These are phyloP conservation scores for Salvelinus sp. DNA, from an alignment of 2,113 vertebrate species.

Conservation along the genomic window DNA sequence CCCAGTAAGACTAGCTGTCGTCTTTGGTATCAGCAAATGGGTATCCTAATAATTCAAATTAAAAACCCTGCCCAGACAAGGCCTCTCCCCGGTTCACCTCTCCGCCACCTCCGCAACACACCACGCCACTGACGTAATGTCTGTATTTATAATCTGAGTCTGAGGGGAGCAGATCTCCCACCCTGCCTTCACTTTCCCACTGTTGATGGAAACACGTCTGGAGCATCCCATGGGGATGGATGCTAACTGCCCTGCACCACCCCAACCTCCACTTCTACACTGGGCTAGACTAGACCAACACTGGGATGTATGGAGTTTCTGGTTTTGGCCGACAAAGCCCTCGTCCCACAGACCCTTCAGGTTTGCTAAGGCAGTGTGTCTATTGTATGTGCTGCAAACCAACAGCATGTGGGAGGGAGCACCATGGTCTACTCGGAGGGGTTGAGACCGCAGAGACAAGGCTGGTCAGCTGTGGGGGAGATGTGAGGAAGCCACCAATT, in stretches of 20 bases:
- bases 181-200: conserved; percentile 12
- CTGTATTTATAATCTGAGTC: conserved; percentile 44
- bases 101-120: background rate
- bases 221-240: no score
- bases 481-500: conserved; percentile 57
- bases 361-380: background rate
- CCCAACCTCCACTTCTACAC: no score
- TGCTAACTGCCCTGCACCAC: no score
- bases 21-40: no score
- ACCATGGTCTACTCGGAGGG: conserved; percentile 20
- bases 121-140: conserved; percentile 47
- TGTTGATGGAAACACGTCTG: background rate
- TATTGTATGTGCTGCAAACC: background rate
- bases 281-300: background rate
- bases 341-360: background rate
- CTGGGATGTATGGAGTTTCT: background rate
- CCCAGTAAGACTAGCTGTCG: no score
- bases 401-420: conserved; percentile 18
- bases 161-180: conserved; percentile 21
- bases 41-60: no score
- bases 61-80: background rate
- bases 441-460: conserved; percentile 47
- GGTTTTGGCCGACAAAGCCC: background rate
- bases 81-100: conserved; percentile 3
- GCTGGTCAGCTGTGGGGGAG: conserved; percentile 45